Conservation (phyloP, 2,888 invertebrate genomes). For the Drosophila phalerata region DNA sequence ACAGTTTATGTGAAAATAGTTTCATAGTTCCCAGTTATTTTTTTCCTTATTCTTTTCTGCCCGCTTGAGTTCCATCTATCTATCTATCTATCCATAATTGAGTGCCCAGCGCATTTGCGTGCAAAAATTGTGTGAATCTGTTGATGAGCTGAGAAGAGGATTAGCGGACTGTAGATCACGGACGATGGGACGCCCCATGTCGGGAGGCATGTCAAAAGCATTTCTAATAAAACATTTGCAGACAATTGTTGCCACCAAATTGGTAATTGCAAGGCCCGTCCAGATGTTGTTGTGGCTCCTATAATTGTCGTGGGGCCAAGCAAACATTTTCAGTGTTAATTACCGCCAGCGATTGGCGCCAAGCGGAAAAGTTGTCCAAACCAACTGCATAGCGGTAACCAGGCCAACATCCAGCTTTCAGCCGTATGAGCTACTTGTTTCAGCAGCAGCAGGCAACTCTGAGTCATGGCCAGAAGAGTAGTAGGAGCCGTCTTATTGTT, state of each 20-base stretch:
- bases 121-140: slow-evolving; percentile 79
- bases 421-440: slow-evolving; percentile 60
- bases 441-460: slow-evolving; percentile 14
- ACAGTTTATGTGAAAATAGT: slow-evolving; percentile 78
- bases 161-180: slow-evolving; percentile 22
- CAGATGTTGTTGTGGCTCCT: slow-evolving; percentile 35
- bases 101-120: slow-evolving; percentile 70
- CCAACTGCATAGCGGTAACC: slow-evolving; percentile 41
- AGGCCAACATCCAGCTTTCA: slow-evolving; percentile 9
- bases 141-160: slow-evolving; percentile 68
- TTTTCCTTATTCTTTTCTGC: slow-evolving; percentile 14
- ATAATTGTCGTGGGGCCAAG: slow-evolving; percentile 20
- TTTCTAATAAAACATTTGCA: slow-evolving; percentile 77
- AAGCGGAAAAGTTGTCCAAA: slow-evolving; percentile 44
- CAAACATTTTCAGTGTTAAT: slow-evolving; percentile 68
- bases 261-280: slow-evolving; percentile 33
- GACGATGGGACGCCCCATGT: slow-evolving; percentile 35
- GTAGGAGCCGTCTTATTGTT: slow-evolving; percentile 67
- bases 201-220: slow-evolving; percentile 61
- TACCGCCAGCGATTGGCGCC: slow-evolving; percentile 66
- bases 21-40: slow-evolving; percentile 62
- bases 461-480: slow-evolving; percentile 56
- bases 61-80: slow-evolving; percentile 17
- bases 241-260: slow-evolving; percentile 64
- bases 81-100: slow-evolving; percentile 50